These are phyloP conservation scores for Amphiprion percula DNA, from an alignment of 2,113 vertebrate genomes.

Conservation along the genomic window DNA sequence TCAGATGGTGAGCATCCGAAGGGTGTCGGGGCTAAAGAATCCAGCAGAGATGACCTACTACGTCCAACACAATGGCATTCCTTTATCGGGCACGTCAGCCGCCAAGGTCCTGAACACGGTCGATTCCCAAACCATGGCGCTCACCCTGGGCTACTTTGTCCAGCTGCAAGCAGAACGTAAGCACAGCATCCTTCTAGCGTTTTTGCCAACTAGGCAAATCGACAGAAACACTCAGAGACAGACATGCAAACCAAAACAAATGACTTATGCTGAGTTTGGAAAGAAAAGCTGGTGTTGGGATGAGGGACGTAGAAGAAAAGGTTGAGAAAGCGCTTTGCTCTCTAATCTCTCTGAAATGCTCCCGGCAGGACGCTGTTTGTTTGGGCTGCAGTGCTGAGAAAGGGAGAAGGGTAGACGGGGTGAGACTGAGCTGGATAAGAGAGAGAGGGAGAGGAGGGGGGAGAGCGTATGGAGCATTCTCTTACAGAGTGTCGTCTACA, in stretches of 20 bases:
- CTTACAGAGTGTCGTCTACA: conserved; percentile 44
- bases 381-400: conserved; percentile 55
- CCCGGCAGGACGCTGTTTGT: conserved; percentile 58
- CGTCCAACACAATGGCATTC: conserved; percentile 89
- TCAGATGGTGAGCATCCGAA: conserved; percentile 97
- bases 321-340: conserved; percentile 53
- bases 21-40: conserved; percentile 91
- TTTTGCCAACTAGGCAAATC: conserved; percentile 33
- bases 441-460: conserved; percentile 3
- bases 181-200: conserved; percentile 56
- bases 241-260: conserved; percentile 34
- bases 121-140: conserved; percentile 96
- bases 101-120: conserved; percentile 97
- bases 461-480: conserved; percentile 37
- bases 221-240: conserved; percentile 28
- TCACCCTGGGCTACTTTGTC: conserved; percentile 96
- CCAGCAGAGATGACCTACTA: conserved; percentile 97
- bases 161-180: conserved; percentile 98
- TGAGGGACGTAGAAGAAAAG: conserved; percentile 31
- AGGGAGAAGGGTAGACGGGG: conserved; percentile 26
- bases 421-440: not conserved
- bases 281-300: conserved; percentile 25
- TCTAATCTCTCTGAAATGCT: conserved; percentile 63
- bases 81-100: conserved; percentile 90
- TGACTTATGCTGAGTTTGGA: conserved; percentile 42